Evolutionary conservation across 2,113 vertebrate species (phyloP).

Genomic region (Tetrao urogallus): DNA sequence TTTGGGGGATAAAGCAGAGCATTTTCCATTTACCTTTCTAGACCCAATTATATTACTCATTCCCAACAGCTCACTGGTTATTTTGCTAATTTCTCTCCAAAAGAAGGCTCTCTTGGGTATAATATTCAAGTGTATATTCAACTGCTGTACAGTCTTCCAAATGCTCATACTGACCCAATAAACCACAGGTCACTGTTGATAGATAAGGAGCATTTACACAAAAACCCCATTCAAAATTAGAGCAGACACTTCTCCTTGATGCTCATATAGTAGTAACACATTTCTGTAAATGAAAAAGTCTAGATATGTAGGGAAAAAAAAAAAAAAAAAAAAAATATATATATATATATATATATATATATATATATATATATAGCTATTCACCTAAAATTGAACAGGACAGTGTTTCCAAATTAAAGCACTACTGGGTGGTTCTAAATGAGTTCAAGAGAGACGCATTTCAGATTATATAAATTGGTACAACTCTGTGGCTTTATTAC

Average conservation of each 20-base stretch:
- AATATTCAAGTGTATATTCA: constrained; percentile 47
- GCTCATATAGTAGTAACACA: constrained; percentile 20
- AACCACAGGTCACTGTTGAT: constrained; percentile 30
- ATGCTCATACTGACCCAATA: constrained; percentile 54
- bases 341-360: not conserved
- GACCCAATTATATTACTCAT: constrained; percentile 49
- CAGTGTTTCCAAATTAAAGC: constrained; percentile 34
- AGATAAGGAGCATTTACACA: constrained; percentile 62
- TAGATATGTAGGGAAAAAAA: not conserved
- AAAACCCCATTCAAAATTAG: not conserved
- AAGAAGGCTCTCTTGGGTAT: constrained; percentile 44
- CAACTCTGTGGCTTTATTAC: not conserved
- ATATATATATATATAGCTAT: not conserved
- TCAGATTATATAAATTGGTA: not conserved
- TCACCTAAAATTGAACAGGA: constrained; percentile 32
- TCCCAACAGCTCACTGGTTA: constrained; percentile 4
- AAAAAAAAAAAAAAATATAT: too few species aligned
- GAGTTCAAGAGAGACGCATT: not conserved
- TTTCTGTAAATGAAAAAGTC: not conserved
- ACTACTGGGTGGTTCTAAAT: not conserved
- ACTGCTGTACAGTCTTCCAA: constrained; percentile 27
- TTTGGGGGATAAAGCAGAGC: constrained; percentile 13
- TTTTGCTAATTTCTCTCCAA: constrained; percentile 22
- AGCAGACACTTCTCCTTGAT: constrained; percentile 31
- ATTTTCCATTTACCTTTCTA: constrained; percentile 43